Base-by-base conservation (phyloP, 2,888 invertebrate genomes). In the Papilio protenor region DNA sequence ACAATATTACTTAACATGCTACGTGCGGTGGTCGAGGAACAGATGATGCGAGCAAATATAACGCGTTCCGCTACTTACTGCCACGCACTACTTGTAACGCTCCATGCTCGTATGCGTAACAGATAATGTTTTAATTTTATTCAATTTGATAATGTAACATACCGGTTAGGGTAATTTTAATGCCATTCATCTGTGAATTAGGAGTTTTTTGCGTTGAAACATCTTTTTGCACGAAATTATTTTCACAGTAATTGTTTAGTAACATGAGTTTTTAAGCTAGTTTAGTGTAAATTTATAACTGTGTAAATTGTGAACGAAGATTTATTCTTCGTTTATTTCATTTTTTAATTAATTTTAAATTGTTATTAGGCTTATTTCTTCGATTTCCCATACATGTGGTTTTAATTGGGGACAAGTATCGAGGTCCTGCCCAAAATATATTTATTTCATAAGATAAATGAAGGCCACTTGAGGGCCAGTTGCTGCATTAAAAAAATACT, bases 71-170 rank as follows among this genome's bases (percentile, higher is more conserved):
- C 86, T 85, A 81, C 82, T 79, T 82, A 79, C 79, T 81, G 86
- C 83, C 83, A 87, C 83, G 87, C 87, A 85, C 85, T 85, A 85
- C 82, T 88, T 87, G 79, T 77, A 70, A 40, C 66, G 40, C 21
- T 18, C 59, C 80, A 84, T 79, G 79, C 83, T 86, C 84, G 84
- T 84, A 80, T 84, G 86, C 88, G 88, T 87, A 89, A 89, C 88
- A 59, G 57, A 69, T 79, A 76, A 57, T 79, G 73, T 73, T 70
- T 73, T 73, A 73, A 79, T 59, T 79, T 69, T 76, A 78, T 78
- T 64, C 76, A 61, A 79, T 79, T 73, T 69, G 70, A 73, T 79
- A 76, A 69, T 78, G 78, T 76, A 79, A 79, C 52, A 66, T 73
- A 59, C 76, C 69, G 45, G 61, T 78, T 78, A 33, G 55, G 75